Conservation (phyloP, 2,797 vertebrate genomes). For the Scomberomorus guttatus region DNA sequence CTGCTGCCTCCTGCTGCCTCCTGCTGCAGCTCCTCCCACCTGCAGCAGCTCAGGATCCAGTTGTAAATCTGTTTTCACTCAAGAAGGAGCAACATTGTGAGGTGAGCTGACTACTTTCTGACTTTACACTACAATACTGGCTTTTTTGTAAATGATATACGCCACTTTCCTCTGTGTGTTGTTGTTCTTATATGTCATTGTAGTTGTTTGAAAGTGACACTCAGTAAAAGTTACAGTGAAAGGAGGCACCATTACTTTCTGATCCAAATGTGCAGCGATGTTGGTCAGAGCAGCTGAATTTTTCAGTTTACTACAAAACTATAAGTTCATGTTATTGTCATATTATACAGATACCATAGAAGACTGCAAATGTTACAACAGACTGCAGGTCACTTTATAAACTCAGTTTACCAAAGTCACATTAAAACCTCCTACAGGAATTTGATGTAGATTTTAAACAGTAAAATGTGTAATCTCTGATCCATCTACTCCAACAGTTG, state of each 20-base stretch:
- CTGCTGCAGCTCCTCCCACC: conserved; percentile 49
- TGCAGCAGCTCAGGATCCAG: conserved; percentile 14
- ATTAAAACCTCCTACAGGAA: not conserved
- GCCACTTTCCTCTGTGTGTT: not conserved
- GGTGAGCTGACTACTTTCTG: conserved; percentile 46
- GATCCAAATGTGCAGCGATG: not conserved
- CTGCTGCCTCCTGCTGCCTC: not conserved
- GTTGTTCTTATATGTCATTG: not conserved
- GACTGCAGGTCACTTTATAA: not conserved
- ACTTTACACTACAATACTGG: not conserved
- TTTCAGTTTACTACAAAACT: conserved; percentile 2
- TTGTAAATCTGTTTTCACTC: conserved; percentile 3
- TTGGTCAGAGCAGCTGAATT: not conserved
- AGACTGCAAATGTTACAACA: not conserved
- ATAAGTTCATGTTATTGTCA: not conserved
- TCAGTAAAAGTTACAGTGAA: not conserved
- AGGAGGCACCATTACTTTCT: not conserved
- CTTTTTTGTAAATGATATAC: not conserved
- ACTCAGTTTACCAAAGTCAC: not conserved
- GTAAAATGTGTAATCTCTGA: not conserved
- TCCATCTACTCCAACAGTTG: too few relatives aligned
- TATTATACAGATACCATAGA: not conserved
- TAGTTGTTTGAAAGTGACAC: too few relatives aligned
- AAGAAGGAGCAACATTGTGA: conserved; percentile 21
- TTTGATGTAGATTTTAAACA: not conserved